These are phyloP conservation scores for Tenrec ecaudatus DNA, from an alignment of 2,113 vertebrate species.

Conservation along the genomic window DNA sequence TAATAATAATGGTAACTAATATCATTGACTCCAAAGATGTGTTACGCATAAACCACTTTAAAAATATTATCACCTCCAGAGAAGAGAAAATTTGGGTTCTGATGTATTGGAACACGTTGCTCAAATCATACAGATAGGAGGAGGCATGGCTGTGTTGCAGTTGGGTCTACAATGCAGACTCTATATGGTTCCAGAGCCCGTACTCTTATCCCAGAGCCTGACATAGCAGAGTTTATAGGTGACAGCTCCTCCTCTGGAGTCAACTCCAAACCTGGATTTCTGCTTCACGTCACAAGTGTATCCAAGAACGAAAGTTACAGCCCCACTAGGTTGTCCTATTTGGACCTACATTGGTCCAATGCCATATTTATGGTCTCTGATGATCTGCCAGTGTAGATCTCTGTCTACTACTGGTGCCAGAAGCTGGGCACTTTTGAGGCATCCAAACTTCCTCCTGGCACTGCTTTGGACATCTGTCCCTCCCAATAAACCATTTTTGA, in stretches of 20 bases:
- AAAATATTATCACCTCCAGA: not conserved
- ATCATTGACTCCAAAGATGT: not conserved
- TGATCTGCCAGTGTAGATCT: not conserved
- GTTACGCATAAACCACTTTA: not conserved
- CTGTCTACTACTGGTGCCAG: not conserved
- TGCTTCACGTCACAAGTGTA: not conserved
- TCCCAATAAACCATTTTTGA: not conserved
- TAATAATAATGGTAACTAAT: not conserved
- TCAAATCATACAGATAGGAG: not conserved
- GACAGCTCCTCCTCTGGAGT: not conserved
- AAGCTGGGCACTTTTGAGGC: not conserved
- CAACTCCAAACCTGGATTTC: not conserved
- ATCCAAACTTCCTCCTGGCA: not conserved
- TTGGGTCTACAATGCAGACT: not conserved
- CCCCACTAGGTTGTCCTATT: not conserved
- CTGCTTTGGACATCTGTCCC: not conserved
- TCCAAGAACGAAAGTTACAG: not conserved
- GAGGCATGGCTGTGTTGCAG: not conserved
- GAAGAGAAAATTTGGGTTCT: not conserved
- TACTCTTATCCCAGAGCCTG: not conserved
- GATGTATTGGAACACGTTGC: not conserved
- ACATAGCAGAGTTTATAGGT: not conserved
- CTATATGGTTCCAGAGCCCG: not conserved
- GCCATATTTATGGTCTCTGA: not conserved
- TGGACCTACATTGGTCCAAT: not conserved